Conservation (phyloP, 35 echinoderm and acorn worm species). For the Lytechinus pictus region DNA sequence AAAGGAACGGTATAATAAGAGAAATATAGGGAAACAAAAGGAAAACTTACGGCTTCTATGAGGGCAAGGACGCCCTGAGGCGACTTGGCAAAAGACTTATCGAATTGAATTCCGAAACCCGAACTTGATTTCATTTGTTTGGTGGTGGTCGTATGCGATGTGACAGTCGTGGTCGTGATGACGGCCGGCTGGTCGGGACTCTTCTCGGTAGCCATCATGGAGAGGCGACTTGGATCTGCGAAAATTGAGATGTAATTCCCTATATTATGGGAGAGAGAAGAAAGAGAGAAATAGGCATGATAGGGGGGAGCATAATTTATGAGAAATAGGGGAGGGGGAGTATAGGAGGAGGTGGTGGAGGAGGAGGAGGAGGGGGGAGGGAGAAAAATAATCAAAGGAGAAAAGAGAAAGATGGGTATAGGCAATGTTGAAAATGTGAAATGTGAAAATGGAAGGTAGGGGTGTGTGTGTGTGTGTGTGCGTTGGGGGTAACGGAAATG, state of each 20-base stretch:
- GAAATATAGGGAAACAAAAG: not conserved
- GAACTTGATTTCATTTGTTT: not conserved
- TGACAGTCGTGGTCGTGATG: not conserved
- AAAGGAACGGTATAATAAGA: not conserved
- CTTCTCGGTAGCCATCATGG: not conserved
- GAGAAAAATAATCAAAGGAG: too few relatives aligned
- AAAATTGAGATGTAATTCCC: slow-evolving; percentile 5
- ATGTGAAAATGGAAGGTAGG: too few relatives aligned
- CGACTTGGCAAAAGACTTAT: not conserved
- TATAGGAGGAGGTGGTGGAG: too few relatives aligned
- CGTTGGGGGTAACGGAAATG: too few relatives aligned
- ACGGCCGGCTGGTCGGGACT: not conserved
- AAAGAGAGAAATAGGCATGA: too few relatives aligned
- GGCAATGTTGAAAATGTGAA: too few relatives aligned
- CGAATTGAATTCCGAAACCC: not conserved
- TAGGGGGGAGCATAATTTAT: too few relatives aligned
- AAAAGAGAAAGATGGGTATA: too few relatives aligned
- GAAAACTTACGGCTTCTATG: slow-evolving; percentile 26
- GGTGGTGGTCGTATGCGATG: not conserved
- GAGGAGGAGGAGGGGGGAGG: too few relatives aligned
- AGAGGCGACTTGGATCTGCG: not conserved
- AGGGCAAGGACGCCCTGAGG: not conserved
- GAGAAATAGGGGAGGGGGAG: too few relatives aligned
- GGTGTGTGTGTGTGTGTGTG: too few relatives aligned
- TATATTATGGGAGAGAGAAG: not conserved